Conservation (phyloP, 2,113 vertebrate species). For the Phoenicopterus ruber region DNA sequence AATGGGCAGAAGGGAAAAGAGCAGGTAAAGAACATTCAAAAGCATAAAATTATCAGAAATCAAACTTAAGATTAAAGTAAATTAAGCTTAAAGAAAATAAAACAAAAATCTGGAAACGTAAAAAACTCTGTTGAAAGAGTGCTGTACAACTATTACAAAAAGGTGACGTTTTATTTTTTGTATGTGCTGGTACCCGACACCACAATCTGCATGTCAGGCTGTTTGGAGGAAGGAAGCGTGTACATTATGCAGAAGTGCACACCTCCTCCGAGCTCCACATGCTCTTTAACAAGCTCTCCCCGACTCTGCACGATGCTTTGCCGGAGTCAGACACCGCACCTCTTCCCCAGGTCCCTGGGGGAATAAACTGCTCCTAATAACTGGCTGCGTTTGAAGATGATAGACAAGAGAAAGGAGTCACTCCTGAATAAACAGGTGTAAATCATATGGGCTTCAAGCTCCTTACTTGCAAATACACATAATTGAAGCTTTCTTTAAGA, state of each 20-base stretch:
- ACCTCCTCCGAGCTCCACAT: not conserved
- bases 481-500: not conserved
- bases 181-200: not conserved
- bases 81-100: not conserved
- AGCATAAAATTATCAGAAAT: not conserved
- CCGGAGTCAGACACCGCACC: not conserved
- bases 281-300: not conserved
- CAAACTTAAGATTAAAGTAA: not conserved
- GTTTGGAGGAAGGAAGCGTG: not conserved
- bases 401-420: not conserved
- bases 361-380: not conserved
- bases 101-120: not conserved
- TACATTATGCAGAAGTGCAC: not conserved
- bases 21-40: not conserved
- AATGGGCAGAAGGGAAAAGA: not conserved
- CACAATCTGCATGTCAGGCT: not conserved
- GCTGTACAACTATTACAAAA: not conserved
- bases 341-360: not conserved
- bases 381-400: not conserved
- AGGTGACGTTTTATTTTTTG: not conserved
- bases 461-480: not conserved
- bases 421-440: not conserved
- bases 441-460: not conserved
- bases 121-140: not conserved
- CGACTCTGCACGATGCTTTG: accelerated